Percentiles rank a stretch among this genome's conserved stretches.
Evolutionary conservation across 2,888 invertebrate species (phyloP).

Genomic region (Acleris sparsana): DNA sequence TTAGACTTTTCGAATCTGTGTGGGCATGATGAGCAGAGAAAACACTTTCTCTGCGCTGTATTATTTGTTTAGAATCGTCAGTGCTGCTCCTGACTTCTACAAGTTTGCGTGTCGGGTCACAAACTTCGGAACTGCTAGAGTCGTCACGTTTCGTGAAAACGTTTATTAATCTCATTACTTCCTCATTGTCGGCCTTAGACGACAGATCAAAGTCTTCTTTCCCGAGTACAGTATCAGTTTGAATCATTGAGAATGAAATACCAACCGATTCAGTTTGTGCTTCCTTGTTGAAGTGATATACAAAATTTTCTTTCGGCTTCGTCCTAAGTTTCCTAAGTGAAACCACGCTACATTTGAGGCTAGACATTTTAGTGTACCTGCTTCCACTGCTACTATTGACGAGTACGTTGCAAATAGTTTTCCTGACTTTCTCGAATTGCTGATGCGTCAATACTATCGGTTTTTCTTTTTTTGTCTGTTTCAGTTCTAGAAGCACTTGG

Average conservation of each 20-base stretch:
- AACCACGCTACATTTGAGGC: constrained; percentile 46
- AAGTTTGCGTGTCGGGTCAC: too few species aligned
- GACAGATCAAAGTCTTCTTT: not conserved
- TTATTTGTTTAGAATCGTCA: too few species aligned
- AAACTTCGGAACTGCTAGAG: too few species aligned
- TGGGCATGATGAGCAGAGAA: not conserved
- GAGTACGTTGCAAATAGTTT: constrained; percentile 54
- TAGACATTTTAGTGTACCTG: constrained; percentile 12
- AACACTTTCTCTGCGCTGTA: not conserved
- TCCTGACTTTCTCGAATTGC: constrained; percentile 68
- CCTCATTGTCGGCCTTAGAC: not conserved
- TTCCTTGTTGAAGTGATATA: constrained; percentile 38
- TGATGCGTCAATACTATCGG: constrained; percentile 60
- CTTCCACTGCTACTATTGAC: constrained; percentile 38
- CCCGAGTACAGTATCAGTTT: not conserved
- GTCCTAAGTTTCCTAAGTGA: constrained; percentile 54
- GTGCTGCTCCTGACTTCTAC: too few species aligned
- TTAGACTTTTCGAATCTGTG: not conserved
- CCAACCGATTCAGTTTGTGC: constrained; percentile 44
- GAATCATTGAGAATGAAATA: not conserved
- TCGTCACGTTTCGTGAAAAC: too few species aligned
- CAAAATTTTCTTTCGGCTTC: constrained; percentile 38
- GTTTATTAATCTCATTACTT: not conserved
- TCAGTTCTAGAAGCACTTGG: constrained; percentile 59
- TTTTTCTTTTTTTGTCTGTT: constrained; percentile 54